Evolutionary conservation across 2,888 invertebrate genomes (phyloP).

Genomic region (Zhengitettix transpicula): DNA sequence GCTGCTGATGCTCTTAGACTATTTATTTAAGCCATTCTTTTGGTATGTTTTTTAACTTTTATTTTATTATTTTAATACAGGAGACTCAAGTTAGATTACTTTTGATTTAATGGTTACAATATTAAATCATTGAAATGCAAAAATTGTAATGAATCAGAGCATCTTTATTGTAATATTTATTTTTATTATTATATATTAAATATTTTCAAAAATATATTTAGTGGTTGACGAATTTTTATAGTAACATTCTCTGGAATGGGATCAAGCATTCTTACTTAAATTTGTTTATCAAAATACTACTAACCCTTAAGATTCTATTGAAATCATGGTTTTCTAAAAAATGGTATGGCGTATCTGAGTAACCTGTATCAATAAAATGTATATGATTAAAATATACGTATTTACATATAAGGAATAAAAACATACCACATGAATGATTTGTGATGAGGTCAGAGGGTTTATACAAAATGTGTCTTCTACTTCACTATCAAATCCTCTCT

Average conservation of each 20-base stretch:
- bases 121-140: too few relatives aligned
- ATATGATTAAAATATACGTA: not conserved
- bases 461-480: conserved; percentile 40
- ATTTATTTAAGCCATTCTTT: too few relatives aligned
- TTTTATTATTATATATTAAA: too few relatives aligned
- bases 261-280: not conserved
- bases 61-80: too few relatives aligned
- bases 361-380: conserved; percentile 14
- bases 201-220: not conserved
- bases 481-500: conserved; percentile 22
- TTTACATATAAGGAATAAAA: not conserved
- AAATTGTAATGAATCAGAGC: too few relatives aligned
- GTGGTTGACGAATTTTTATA: too few relatives aligned
- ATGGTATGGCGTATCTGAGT: conserved; percentile 23
- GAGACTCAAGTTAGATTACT: too few relatives aligned
- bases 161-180: too few relatives aligned
- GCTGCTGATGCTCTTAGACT: too few relatives aligned
- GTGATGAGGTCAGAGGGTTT: conserved; percentile 43
- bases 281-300: conserved; percentile 16
- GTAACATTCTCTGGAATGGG: not conserved
- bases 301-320: conserved; percentile 49
- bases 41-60: too few relatives aligned
- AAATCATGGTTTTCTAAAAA: conserved; percentile 28
- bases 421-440: conserved; percentile 40
- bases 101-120: too few relatives aligned